A percentile compares a stretch with the other conserved stretches of the same genome.
These are phyloP conservation scores for Antheraea assamensis DNA, from an alignment of 2,888 invertebrate genomes.

Conservation along the genomic window DNA sequence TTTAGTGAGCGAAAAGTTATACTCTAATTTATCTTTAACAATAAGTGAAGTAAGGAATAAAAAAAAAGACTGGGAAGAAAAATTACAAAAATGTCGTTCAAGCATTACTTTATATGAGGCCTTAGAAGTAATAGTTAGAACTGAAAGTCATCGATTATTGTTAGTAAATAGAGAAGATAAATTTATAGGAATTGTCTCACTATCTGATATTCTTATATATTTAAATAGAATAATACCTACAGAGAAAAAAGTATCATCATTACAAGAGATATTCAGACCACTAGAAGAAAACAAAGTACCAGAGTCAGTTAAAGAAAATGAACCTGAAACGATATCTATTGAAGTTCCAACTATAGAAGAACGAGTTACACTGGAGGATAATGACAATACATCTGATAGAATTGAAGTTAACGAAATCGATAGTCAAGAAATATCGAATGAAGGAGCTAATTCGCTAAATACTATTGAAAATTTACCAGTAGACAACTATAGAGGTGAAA, in stretches of 20 bases:
- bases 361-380: conserved; percentile 54
- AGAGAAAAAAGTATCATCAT: conserved; percentile 75
- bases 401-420: conserved; percentile 27
- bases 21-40: conserved; percentile 93
- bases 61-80: conserved; percentile 95
- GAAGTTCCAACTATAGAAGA: conserved; percentile 64
- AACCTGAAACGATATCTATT: conserved; percentile 70
- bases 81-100: conserved; percentile 93
- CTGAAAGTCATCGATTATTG: conserved; percentile 87
- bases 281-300: conserved; percentile 74
- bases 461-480: not conserved
- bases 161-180: conserved; percentile 78
- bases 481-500: conserved; percentile 3
- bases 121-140: conserved; percentile 95
- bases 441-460: conserved; percentile 40
- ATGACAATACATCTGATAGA: conserved; percentile 44
- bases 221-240: conserved; percentile 78
- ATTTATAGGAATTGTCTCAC: conserved; percentile 74
- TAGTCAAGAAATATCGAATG: conserved; percentile 35
- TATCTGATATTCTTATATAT: conserved; percentile 78
- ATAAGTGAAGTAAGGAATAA: conserved; percentile 93
- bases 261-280: conserved; percentile 77
- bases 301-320: conserved; percentile 71
- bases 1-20: conserved; percentile 95
- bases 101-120: conserved; percentile 92